Evolutionary conservation across 2,113 vertebrate species (phyloP), one percentile per base, ranked within the genome.

Genomic region (Alligator mississippiensis): DNA sequence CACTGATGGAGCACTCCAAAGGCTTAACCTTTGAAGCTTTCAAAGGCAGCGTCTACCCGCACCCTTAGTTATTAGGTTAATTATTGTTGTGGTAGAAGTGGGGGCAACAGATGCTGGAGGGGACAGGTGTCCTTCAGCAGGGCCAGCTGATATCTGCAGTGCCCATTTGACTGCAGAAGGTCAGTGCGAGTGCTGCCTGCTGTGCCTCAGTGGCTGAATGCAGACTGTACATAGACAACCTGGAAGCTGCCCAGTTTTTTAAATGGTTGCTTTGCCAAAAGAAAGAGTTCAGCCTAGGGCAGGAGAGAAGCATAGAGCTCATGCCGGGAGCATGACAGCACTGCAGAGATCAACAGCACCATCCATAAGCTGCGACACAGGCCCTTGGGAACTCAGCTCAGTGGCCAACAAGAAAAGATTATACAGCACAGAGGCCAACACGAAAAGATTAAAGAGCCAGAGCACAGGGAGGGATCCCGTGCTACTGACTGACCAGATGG

Each of bases 271-370:
- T 76, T 77, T 81, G 72, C 9, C 0, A 0, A 88, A 82, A 75
- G 38, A 60, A 7, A 25, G 27, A 64, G 34, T 1, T 3, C 47
- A 70, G n/a, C 64, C 54, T 15, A 55, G 27, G 59, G 66, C 9
- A 18, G 22, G n/a, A 15, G 1, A 1, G 27, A 54, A 86, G 66
- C 47, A 55, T 13, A 54, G 60, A 85, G 74, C 66, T 80, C 30
- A 9, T 12, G 24, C 15, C 27, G 22, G 15, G 8, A 9, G n/a
- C 34, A 34, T 34, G 22, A 27, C 12, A 9, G 58, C 21, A 11
- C 38, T 60, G 19, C 0, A 0, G 16, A 11, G 59, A 30, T 30
- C 47, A 58, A 61, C 1, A 1, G 22, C 54, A 13, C 58, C 34
- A 62, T 74, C 82, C 3, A 0, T 74, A 22, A 74, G 34, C 2